Evolutionary conservation across 2,797 vertebrate species (phyloP).

Genomic region (Manis pentadactyla): DNA sequence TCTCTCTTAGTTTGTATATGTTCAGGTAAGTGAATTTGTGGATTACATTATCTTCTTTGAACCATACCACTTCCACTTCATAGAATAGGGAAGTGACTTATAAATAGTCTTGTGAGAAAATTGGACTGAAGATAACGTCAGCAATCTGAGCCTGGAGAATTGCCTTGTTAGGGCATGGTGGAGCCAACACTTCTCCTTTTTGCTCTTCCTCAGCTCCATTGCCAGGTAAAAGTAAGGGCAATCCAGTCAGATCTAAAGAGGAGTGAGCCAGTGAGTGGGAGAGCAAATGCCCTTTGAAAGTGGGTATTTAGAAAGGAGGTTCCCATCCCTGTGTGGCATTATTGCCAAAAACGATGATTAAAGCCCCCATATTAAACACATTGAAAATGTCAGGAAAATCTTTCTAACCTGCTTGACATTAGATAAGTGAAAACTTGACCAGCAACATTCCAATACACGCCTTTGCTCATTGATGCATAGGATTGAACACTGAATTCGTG

Average conservation of each 20-base stretch:
- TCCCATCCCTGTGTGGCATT: background rate
- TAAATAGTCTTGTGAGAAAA: background rate
- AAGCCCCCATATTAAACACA: background rate
- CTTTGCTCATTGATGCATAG: background rate
- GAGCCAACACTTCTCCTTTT: background rate
- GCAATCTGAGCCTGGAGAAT: background rate
- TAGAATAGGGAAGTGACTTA: background rate
- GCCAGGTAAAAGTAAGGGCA: background rate
- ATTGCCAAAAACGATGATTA: background rate
- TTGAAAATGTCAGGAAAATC: background rate
- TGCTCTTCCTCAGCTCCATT: background rate
- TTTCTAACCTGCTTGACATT: conserved; percentile 17
- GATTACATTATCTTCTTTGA: conserved; percentile 26
- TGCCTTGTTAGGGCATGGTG: background rate
- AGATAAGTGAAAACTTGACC: conserved; percentile 26
- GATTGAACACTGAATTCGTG: background rate
- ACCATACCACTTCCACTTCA: background rate
- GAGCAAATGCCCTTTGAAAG: background rate
- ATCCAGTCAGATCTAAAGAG: background rate
- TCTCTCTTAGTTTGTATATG: background rate
- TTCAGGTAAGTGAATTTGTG: background rate
- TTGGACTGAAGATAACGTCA: background rate
- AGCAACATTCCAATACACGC: background rate
- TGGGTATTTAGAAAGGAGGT: background rate
- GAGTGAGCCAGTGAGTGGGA: background rate